Evolutionary conservation across 2,797 vertebrate species (phyloP), one percentile per base, ranked within the genome.

Genomic region (Tapera naevia): DNA sequence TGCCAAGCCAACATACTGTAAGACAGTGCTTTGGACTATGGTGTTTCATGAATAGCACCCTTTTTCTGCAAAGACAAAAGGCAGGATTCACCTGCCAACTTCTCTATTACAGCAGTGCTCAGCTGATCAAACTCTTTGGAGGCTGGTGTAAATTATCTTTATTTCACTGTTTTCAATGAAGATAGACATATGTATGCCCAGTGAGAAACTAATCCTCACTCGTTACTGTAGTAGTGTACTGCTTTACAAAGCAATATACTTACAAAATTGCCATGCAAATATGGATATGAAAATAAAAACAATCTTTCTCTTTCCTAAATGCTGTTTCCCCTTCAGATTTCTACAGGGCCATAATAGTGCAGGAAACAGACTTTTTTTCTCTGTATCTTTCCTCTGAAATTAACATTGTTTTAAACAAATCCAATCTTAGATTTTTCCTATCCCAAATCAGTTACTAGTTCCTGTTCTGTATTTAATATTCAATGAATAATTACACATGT

Each of bases 401-500:
- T 37, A 61, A 41, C 14, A 41, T 19, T 50, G 50, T 66, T 86
- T 88, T 64, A 88, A 88, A 81, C 13, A 92, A 86, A 58, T 54
- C 10, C 27, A 80, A 73, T n/a, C 17, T 86, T 57, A 37, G 17
- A 22, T 28, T 39, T 83, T 51, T 33, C 39, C 22, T 54, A 28
- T 57, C 22, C n/a, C 28, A 67, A 80, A 50, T 46, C 30, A 54
- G 22, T 85, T 62, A 43, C 65, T 76, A 43, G 86, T 92, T 93
- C 69, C 57, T 58, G 30, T 28, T 85, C 71, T 46, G 23, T 10
- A 61, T 89, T 91, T 74, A 81, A 71, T 85, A 85, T 92, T 89
- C 88, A 86, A 86, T 69, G 81, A 46, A 33, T 71, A 88, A 80
- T 88, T 71, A 87, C 95, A 80, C 82, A 85, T 43, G 18, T 58